Evolutionary conservation across 2,888 invertebrate species (phyloP).

Genomic region (Mythimna vitellina): DNA sequence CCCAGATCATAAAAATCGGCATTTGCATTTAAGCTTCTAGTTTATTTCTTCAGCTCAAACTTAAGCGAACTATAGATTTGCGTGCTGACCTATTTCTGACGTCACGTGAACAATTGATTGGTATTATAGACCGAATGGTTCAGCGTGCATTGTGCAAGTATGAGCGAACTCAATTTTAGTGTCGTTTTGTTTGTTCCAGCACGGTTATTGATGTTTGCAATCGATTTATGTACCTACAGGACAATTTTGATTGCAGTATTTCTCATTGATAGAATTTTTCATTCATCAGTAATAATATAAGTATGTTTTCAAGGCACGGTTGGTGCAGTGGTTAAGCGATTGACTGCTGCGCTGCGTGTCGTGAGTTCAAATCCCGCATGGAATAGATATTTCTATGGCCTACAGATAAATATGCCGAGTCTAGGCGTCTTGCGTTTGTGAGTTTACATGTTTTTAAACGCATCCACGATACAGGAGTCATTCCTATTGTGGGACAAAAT

Average conservation of each 20-base stretch:
- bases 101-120: constrained; percentile 37
- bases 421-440: too few species aligned
- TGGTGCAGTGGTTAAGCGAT: too few species aligned
- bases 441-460: too few species aligned
- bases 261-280: background rate
- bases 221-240: background rate
- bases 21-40: constrained; percentile 50
- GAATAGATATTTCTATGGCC: too few species aligned
- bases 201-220: constrained; percentile 15
- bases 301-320: too few species aligned
- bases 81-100: constrained; percentile 38
- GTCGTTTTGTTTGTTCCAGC: constrained; percentile 13
- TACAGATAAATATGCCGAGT: too few species aligned
- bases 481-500: too few species aligned
- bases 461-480: too few species aligned
- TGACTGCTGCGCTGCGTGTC: too few species aligned
- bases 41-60: constrained; percentile 40
- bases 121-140: constrained; percentile 9
- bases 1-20: constrained; percentile 58
- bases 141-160: constrained; percentile 9
- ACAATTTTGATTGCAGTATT: background rate
- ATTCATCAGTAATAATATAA: too few species aligned
- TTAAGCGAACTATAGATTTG: constrained; percentile 27
- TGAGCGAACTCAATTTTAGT: constrained; percentile 14
- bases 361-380: too few species aligned